phyloP scores from a whole-genome alignment of 2,888 invertebrate species.

The Drosophila tripunctata region DNA sequence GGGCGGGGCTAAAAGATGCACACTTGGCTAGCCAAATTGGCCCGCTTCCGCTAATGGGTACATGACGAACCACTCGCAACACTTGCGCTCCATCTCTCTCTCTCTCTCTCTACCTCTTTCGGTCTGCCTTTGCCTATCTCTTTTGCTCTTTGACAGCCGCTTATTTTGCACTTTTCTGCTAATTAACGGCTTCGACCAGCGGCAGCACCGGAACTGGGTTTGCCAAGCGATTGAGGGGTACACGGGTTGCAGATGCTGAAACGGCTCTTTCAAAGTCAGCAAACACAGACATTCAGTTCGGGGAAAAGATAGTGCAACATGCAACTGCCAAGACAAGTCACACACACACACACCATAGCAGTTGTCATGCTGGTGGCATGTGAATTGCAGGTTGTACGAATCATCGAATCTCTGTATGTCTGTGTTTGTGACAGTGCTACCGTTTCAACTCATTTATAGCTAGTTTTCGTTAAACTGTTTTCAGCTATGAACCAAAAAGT shows the following conservation, averaged over 20 bases:
- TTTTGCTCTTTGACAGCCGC: constrained; percentile 17
- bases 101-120: not conserved
- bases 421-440: constrained; percentile 2
- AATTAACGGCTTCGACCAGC: constrained; percentile 54
- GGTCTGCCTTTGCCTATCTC: not conserved
- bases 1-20: constrained; percentile 35
- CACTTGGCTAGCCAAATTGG: constrained; percentile 54
- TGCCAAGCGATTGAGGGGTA: not conserved
- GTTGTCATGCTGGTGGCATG: constrained; percentile 41
- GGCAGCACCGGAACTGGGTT: constrained; percentile 44
- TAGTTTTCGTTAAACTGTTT: no score
- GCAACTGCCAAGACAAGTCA: constrained; percentile 68
- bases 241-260: constrained; percentile 14
- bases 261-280: constrained; percentile 65
- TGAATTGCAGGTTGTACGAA: constrained; percentile 64
- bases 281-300: constrained; percentile 56
- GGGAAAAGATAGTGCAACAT: constrained; percentile 74
- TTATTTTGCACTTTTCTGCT: constrained; percentile 64
- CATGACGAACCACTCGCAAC: constrained; percentile 1
- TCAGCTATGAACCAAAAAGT: no score
- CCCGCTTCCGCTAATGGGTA: constrained; percentile 55
- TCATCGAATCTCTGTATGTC: constrained; percentile 19
- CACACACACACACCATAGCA: constrained; percentile 17
- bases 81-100: not conserved
- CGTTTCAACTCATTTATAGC: no score